phyloP scores from a whole-genome alignment of 1,140 invertebrate genomes.

The Tetramorium parvispinum region DNA sequence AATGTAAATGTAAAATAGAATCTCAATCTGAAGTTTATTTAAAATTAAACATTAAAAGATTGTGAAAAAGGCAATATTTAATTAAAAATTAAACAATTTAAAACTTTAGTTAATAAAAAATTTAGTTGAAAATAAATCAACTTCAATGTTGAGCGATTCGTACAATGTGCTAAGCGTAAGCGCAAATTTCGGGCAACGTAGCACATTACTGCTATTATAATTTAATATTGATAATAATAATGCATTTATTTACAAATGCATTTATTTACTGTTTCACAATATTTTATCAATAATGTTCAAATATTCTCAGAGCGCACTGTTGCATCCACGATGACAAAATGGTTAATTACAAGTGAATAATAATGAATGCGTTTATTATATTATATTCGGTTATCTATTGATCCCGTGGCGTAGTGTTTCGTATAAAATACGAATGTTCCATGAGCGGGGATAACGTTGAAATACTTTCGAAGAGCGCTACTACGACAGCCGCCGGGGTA shows the following conservation, averaged over 20 bases:
- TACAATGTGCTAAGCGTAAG: background rate
- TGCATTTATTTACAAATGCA: slow-evolving; percentile 1
- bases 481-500: background rate
- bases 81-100: background rate
- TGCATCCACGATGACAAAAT: background rate
- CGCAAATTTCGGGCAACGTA: background rate
- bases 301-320: background rate
- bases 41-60: background rate
- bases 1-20: background rate
- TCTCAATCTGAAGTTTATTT: background rate
- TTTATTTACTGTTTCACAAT: background rate
- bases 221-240: background rate
- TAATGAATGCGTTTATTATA: background rate
- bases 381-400: background rate
- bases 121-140: background rate
- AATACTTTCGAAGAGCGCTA: background rate
- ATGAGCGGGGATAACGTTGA: background rate
- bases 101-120: too few relatives aligned
- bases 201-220: slow-evolving; percentile 1
- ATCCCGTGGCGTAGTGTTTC: background rate
- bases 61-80: background rate
- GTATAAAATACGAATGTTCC: background rate
- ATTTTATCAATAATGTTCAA: background rate
- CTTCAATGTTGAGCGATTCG: background rate
- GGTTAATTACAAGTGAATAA: slow-evolving; percentile 23